Evolutionary conservation across 2,888 invertebrate species (phyloP).

Genomic region (Cheilosia vernalis): DNA sequence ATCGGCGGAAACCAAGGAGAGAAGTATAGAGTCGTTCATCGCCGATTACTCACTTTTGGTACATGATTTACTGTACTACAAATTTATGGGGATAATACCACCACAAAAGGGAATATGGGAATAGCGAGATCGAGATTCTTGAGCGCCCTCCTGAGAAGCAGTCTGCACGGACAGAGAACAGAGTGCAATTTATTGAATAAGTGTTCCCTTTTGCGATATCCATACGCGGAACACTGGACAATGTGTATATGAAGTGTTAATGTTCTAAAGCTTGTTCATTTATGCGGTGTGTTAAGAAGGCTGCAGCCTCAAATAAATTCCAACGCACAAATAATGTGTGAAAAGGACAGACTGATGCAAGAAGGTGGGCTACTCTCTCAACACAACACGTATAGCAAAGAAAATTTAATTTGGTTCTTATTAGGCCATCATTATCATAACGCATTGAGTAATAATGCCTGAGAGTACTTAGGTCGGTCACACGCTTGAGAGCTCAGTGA

Average conservation of each 20-base stretch:
- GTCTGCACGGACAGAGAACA: conserved; percentile 25
- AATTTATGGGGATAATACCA: conserved; percentile 60
- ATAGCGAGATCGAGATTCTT: conserved; percentile 5
- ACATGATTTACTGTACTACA: conserved; percentile 57
- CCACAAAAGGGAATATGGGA: conserved; percentile 35
- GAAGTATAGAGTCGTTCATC: conserved; percentile 10
- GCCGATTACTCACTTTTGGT: conserved; percentile 57
- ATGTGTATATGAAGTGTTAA: conserved; percentile 48
- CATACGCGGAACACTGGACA: neutral
- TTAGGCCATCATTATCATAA: conserved; percentile 18
- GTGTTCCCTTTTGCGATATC: neutral
- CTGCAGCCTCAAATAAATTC: conserved; percentile 33
- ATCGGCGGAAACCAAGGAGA: conserved; percentile 19
- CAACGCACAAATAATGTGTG: neutral
- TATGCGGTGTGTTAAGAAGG: conserved; percentile 5
- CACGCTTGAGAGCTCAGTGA: conserved; percentile 45
- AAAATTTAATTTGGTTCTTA: conserved; percentile 8
- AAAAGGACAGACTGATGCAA: neutral
- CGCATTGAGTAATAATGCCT: conserved; percentile 20
- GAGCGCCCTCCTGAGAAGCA: conserved; percentile 20
- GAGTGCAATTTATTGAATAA: conserved; percentile 43
- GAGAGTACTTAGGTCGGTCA: conserved; percentile 47
- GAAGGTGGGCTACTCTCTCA: neutral
- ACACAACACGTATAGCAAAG: neutral
- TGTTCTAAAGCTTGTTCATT: conserved; percentile 27